Evolutionary conservation across 2,888 invertebrate species (phyloP).

Genomic region (Apocheima hispidaria): DNA sequence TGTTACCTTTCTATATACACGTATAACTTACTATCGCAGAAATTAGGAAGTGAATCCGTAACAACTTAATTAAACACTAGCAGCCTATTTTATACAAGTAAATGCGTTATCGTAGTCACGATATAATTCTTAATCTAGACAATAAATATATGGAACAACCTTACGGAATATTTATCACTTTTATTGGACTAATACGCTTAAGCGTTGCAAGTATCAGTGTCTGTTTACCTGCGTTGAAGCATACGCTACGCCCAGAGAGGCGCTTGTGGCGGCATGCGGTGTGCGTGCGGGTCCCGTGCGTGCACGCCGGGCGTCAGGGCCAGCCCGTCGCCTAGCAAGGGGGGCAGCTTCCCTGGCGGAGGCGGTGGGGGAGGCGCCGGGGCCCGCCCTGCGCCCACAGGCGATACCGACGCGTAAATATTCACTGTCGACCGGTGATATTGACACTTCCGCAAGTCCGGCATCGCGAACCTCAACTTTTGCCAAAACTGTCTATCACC

Average conservation of each 20-base stretch:
- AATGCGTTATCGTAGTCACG: slow-evolving; percentile 60
- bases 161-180: slow-evolving; percentile 80
- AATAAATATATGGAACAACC: slow-evolving; percentile 77
- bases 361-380: slow-evolving; percentile 87
- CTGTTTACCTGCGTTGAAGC: slow-evolving; percentile 88
- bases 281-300: slow-evolving; percentile 75
- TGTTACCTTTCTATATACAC: slow-evolving; percentile 52
- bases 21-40: slow-evolving; percentile 82
- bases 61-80: slow-evolving; percentile 68
- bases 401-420: slow-evolving; percentile 89
- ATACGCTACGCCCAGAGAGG: slow-evolving; percentile 93
- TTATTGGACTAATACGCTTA: slow-evolving; percentile 85
- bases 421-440: slow-evolving; percentile 89
- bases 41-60: slow-evolving; percentile 76
- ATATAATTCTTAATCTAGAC: slow-evolving; percentile 55
- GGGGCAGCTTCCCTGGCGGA: slow-evolving; percentile 88
- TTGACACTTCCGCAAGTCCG: slow-evolving; percentile 90
- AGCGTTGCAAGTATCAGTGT: slow-evolving; percentile 80
- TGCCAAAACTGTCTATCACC: slow-evolving; percentile 99
- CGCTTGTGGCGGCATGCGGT: slow-evolving; percentile 88
- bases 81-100: slow-evolving; percentile 69
- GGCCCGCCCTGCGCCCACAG: slow-evolving; percentile 84
- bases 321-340: slow-evolving; percentile 83
- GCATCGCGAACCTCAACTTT: slow-evolving; percentile 96
- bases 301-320: slow-evolving; percentile 76